Percentiles rank a stretch among this genome's conserved stretches.
Conservation (phyloP, 2,888 invertebrate genomes). For the Drosophila subquinaria region DNA sequence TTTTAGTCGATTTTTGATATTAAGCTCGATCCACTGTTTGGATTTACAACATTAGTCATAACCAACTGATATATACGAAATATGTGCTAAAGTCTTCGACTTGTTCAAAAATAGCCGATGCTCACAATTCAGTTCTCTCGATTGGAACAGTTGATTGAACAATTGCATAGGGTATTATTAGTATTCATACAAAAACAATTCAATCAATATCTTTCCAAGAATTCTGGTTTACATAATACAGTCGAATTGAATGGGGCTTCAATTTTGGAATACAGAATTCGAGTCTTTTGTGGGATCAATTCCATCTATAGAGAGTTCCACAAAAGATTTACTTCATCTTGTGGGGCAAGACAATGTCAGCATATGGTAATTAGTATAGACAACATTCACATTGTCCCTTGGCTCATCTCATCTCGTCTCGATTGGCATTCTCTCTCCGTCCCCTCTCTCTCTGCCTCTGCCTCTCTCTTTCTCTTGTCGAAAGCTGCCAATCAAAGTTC, state of each 20-base stretch:
- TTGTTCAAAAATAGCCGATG: too few relatives aligned
- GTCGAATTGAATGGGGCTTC: constrained; percentile 3
- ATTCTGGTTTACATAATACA: background rate
- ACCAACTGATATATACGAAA: too few relatives aligned
- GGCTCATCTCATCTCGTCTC: constrained; percentile 3
- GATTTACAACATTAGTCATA: too few relatives aligned
- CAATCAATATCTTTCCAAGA: background rate
- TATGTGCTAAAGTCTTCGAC: too few relatives aligned
- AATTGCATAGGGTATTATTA: too few relatives aligned
- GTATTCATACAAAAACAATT: background rate
- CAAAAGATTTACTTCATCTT: background rate
- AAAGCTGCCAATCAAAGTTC: constrained; percentile 51
- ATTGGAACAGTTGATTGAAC: too few relatives aligned
- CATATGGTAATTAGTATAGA: constrained; percentile 28
- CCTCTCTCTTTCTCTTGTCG: constrained; percentile 1
- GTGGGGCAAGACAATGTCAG: constrained; percentile 19
- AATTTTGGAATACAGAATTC: constrained; percentile 1
- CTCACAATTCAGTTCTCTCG: too few relatives aligned
- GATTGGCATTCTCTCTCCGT: background rate
- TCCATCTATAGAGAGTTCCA: background rate
- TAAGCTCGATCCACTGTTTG: too few relatives aligned
- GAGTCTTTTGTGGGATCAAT: background rate
- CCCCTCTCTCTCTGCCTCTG: background rate
- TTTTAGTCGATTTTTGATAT: too few relatives aligned
- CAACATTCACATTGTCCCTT: constrained; percentile 1